A percentile compares a stretch with the other conserved stretches of the same genome.
These are phyloP conservation scores for Dolichomitus sp. DNA, from an alignment of 2,888 invertebrate genomes.

Conservation along the genomic window DNA sequence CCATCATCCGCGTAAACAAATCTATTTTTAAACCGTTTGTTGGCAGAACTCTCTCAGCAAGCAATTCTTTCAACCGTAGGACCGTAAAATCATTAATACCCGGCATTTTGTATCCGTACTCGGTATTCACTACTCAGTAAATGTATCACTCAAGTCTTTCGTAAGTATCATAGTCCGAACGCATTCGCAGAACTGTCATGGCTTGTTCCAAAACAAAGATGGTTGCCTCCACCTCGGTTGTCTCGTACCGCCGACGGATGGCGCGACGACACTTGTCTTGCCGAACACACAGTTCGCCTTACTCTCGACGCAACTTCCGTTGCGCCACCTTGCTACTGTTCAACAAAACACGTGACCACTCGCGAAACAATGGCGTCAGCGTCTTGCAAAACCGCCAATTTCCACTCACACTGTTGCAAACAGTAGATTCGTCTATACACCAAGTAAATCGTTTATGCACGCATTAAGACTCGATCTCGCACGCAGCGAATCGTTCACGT, in stretches of 20 bases:
- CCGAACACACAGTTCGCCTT: not conserved
- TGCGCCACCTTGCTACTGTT: not conserved
- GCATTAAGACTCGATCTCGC: not conserved
- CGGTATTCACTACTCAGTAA: not conserved
- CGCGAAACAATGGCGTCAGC: constrained; percentile 1
- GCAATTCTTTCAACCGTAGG: not conserved
- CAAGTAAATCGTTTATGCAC: not conserved
- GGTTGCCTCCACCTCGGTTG: not conserved
- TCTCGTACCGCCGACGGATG: not conserved
- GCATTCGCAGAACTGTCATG: not conserved
- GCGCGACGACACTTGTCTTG: not conserved
- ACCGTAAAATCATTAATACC: not conserved
- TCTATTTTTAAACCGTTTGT: not conserved
- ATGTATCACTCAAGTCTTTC: not conserved
- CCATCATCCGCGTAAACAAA: not conserved
- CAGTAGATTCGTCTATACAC: not conserved
- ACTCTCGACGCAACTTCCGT: not conserved
- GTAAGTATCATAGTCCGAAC: not conserved
- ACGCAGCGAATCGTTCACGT: not conserved
- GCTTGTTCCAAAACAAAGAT: not conserved
- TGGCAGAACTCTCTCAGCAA: not conserved
- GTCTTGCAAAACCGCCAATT: not conserved
- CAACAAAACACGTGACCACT: not conserved
- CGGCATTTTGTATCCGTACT: not conserved
- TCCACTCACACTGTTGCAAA: not conserved